Evolutionary conservation across 92 coral and sea anemone genomes (phyloP), one percentile per base, ranked within the genome.

Genomic region (Epizoanthus rinbou): DNA sequence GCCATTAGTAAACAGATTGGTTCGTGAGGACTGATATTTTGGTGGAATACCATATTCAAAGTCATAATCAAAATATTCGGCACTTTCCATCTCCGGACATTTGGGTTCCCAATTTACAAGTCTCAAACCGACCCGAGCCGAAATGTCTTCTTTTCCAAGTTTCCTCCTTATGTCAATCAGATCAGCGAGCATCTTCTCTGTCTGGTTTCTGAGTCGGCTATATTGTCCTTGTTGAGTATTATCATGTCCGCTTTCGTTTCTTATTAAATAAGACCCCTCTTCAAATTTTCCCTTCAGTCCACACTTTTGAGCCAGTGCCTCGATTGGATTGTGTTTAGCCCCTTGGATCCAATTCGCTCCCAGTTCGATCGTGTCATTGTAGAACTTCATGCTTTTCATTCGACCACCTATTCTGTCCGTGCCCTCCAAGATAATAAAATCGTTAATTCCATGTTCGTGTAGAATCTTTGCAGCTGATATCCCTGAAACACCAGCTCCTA

Each of bases 291-390:
- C 98, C 59, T 84, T 64, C 14, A 94, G 74, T 21, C 90, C 93
- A 59, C 87, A 94, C 58, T 86, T 86, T 62, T 69, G 76, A 22
- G 94, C 95, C 14, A 94, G 86, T 6, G 57, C 76, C 41, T 86
- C 84, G 28, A 94, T 83, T 6, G 98, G 98, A 60, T 94, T 94
- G 16, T 82, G 76, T 64, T 90, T 88, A 2, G 78, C 41, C 50
- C 98, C 98, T 85, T 94, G 98, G 28, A 94, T 91, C 98, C 98
- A 94, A 81, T 94, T 94, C 45, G 98, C 98, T 50, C 98, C 98
- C 16, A 94, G 91, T 79, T 94, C 98, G 22, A 94, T 86, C 1
- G 93, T 87, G 54, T 93, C 92, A 3, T 85, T 88, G 57, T 91
- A 92, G 56, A 89, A 94, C 59, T 81, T 28, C 82, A 59, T 73